Percentiles rank a stretch among this genome's conserved stretches.
Conservation (phyloP, 2,113 vertebrate species). For the Laticauda colubrina region DNA sequence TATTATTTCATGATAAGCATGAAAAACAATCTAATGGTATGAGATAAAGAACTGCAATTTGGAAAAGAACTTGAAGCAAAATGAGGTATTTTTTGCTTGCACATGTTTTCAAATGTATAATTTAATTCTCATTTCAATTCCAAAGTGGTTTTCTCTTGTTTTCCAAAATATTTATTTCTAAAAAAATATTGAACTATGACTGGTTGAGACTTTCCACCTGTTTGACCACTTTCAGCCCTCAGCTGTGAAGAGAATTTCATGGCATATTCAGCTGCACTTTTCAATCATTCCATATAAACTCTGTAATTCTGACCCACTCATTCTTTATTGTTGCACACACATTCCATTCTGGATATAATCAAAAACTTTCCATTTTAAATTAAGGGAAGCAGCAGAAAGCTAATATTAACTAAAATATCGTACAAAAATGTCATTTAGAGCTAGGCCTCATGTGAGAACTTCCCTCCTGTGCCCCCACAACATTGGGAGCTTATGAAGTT, state of each 20-base stretch:
- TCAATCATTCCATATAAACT: background rate
- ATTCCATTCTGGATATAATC: background rate
- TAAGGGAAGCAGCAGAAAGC: background rate
- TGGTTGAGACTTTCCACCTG: constrained; percentile 58
- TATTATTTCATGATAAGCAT: background rate
- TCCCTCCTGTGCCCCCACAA: background rate
- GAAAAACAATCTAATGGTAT: background rate
- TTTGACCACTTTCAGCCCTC: constrained; percentile 43
- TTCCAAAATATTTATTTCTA: constrained; percentile 54
- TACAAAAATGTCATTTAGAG: background rate
- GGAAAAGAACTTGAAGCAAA: background rate
- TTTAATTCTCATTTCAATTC: constrained; percentile 25
- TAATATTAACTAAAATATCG: background rate
- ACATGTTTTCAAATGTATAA: background rate
- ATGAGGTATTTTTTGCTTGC: background rate
- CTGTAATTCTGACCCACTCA: background rate
- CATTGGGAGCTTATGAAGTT: background rate
- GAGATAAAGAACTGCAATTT: background rate
- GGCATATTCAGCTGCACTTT: constrained; percentile 5
- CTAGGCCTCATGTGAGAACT: background rate
- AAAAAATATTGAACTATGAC: constrained; percentile 57
- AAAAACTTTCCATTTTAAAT: background rate
- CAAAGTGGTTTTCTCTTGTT: constrained; percentile 50
- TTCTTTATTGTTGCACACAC: background rate
- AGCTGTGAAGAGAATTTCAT: constrained; percentile 48